phyloP scores from a whole-genome alignment of 1,140 invertebrate genomes.

The Carposina sasakii region DNA sequence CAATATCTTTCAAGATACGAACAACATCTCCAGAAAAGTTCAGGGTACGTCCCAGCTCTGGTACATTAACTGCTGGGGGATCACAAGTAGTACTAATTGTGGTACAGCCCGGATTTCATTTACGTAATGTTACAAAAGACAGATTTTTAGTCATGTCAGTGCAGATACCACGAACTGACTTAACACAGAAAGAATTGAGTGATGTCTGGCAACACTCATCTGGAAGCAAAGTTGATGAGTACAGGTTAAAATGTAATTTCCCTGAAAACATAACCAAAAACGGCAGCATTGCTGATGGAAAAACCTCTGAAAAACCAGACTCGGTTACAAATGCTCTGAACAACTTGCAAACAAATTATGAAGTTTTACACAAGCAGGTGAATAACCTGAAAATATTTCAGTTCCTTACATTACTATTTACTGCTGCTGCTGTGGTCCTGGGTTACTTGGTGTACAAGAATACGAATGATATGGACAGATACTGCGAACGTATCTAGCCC shows the following conservation, averaged over 20 bases:
- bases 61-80: constrained; percentile 77
- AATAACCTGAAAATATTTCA: constrained; percentile 44
- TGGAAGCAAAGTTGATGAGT: constrained; percentile 59
- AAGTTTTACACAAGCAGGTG: constrained; percentile 39
- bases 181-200: constrained; percentile 48
- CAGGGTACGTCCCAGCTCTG: constrained; percentile 88
- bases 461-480: constrained; percentile 28
- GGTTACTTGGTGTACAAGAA: constrained; percentile 47
- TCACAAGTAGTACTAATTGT: constrained; percentile 61
- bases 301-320: constrained; percentile 35
- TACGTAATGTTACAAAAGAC: constrained; percentile 51
- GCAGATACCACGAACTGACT: constrained; percentile 48
- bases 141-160: constrained; percentile 65
- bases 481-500: constrained; percentile 55
- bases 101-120: constrained; percentile 55
- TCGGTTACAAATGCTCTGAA: constrained; percentile 40
- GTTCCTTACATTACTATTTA: constrained; percentile 41
- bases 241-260: constrained; percentile 62
- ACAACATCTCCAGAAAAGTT: constrained; percentile 91
- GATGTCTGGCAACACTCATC: constrained; percentile 62
- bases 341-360: constrained; percentile 48
- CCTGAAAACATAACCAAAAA: constrained; percentile 47
- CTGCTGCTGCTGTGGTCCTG: constrained; percentile 34
- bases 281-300: constrained; percentile 37
- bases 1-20: constrained; percentile 83